Evolutionary conservation across 2,888 invertebrate genomes (phyloP), one percentile per base, ranked within the genome.

Genomic region (Liopterus haemorrhoidalis): DNA sequence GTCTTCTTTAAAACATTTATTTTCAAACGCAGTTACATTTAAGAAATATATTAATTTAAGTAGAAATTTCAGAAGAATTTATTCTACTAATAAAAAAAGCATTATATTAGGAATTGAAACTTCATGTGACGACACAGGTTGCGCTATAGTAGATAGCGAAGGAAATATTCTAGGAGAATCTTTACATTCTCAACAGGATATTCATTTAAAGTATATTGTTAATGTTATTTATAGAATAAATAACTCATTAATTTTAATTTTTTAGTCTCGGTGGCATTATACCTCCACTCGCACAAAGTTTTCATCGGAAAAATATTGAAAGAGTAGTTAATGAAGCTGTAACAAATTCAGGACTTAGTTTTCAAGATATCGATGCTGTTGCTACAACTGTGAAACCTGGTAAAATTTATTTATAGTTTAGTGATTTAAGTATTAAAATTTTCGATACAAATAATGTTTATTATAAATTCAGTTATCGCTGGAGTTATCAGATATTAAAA

Each of bases 71-170:
- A n/a, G n/a, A n/a, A n/a, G n/a, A n/a, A n/a, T n/a, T 39, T 14
- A 27, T 20, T 33, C 15, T 9, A 38, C 31, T 25, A 5, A 11
- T 19, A 36, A 39, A 28, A 22, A 21, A 24, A 5, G 42, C 16
- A 11, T 69, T 46, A 72, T 96, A 41, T 70, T 96, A 54, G 96
- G 96, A 4, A 95, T 97, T 57, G 97, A 97, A 76, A 93, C 94
- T 3, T 95, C 95, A 50, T 97, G 95, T 64, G 96, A 97, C 73
- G 97, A 97, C 65, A 97, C 96, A 1, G 95, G 92, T 15, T 85
- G 87, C 61, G 95, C 92, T 28, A 73, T 97, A 51, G 81, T 97
- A 5, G 78, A 86, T 66, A 72, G 71, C 14, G 60, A 74, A 45
- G 85, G 88, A 19, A 70, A 72, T 49, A 72, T 95, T 55, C 64